phyloP scores from a whole-genome alignment of 2,113 vertebrate genomes.

The Proterorhinus semilunaris region DNA sequence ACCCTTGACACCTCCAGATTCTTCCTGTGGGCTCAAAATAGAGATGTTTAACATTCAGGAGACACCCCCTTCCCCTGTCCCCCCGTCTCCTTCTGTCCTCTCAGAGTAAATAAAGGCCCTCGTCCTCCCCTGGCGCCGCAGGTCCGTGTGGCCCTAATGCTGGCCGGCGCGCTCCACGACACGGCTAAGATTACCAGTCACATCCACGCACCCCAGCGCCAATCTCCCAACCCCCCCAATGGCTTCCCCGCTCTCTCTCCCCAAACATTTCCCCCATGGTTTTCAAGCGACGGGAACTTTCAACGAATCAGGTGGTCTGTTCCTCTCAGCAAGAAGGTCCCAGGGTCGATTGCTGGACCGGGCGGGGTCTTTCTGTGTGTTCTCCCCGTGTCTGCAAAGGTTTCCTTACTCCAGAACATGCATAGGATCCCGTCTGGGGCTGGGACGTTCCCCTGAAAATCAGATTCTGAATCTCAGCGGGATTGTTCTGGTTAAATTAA shows the following conservation, averaged over 20 bases:
- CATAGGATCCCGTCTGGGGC: too few relatives aligned
- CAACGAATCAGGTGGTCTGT: not conserved
- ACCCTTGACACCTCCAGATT: too few relatives aligned
- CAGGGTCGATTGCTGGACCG: too few relatives aligned
- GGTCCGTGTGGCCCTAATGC: constrained; percentile 39
- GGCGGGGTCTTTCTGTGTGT: too few relatives aligned
- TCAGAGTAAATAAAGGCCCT: constrained; percentile 30
- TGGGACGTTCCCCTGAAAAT: too few relatives aligned
- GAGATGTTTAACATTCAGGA: constrained; percentile 18
- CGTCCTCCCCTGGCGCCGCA: constrained; percentile 15
- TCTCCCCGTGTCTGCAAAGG: too few relatives aligned
- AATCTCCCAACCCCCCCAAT: constrained; percentile 24
- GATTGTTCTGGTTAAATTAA: too few relatives aligned
- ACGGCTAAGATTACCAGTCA: constrained; percentile 33
- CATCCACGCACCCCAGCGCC: constrained; percentile 32
- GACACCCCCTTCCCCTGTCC: constrained; percentile 11
- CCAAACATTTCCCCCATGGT: too few relatives aligned
- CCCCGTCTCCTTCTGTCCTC: constrained; percentile 25
- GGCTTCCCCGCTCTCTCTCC: constrained; percentile 24
- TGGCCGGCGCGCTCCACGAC: constrained; percentile 21
- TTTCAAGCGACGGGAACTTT: not conserved
- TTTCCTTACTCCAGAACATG: too few relatives aligned
- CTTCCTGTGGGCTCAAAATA: too few relatives aligned
- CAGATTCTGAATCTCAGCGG: too few relatives aligned
- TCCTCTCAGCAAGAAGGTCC: too few relatives aligned